phyloP scores from a whole-genome alignment of 2,888 invertebrate species.

The Chelonus formosanus region DNA sequence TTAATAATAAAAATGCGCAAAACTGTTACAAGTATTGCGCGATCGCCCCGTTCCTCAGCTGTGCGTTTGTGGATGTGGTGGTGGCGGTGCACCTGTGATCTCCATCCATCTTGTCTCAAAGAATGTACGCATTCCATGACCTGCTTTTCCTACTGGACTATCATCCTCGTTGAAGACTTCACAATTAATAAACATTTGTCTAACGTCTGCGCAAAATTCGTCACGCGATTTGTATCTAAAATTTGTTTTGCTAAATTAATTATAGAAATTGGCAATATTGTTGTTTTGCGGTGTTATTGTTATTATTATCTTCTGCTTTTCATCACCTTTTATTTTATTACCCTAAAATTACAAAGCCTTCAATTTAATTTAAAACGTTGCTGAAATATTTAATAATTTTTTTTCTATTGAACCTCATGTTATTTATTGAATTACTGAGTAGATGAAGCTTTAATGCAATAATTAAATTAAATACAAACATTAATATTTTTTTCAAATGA shows the following conservation, averaged over 20 bases:
- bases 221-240: conserved; percentile 90
- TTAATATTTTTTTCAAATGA: too few species aligned
- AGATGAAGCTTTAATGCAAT: too few species aligned
- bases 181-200: conserved; percentile 96
- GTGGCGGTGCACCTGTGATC: conserved; percentile 65
- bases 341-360: too few species aligned
- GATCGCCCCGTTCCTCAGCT: conserved; percentile 64
- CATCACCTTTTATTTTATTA: too few species aligned
- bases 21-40: conserved; percentile 63
- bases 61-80: conserved; percentile 54
- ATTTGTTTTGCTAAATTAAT: neutral
- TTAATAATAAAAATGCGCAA: conserved; percentile 64
- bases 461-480: too few species aligned
- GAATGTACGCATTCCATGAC: conserved; percentile 91
- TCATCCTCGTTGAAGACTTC: conserved; percentile 98
- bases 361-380: too few species aligned
- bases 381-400: too few species aligned
- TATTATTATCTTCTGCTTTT: too few species aligned
- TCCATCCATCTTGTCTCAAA: conserved; percentile 91
- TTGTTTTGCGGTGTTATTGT: too few species aligned
- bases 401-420: too few species aligned
- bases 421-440: too few species aligned
- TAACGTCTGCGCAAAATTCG: conserved; percentile 91
- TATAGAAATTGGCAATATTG: too few species aligned
- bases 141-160: conserved; percentile 96